phyloP scores from a whole-genome alignment of 2,797 vertebrate species.

The Tragelaphus eurycerus region DNA sequence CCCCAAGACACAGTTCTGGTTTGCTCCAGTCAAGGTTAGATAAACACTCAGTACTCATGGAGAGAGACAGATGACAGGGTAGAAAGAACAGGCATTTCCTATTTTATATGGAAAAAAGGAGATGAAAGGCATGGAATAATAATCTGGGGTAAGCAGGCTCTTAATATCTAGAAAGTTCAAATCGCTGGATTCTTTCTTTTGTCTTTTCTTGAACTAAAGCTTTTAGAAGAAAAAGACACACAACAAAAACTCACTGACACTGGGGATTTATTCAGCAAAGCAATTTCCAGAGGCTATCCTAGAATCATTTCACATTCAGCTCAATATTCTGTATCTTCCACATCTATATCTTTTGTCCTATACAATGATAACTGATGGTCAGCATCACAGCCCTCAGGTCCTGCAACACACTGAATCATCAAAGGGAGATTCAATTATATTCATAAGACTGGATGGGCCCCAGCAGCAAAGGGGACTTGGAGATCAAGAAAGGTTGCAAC shows the following conservation, averaged over 20 bases:
- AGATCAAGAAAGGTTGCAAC: background rate
- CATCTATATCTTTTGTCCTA: slow-evolving; percentile 69
- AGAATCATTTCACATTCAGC: slow-evolving; percentile 62
- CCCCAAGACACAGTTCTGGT: background rate
- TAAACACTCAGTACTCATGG: background rate
- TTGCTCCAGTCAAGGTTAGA: background rate
- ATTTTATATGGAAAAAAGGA: background rate
- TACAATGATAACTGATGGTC: slow-evolving; percentile 69
- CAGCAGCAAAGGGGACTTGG: slow-evolving; percentile 14
- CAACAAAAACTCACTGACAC: slow-evolving; percentile 60
- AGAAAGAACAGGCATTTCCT: background rate
- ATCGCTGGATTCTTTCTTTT: background rate
- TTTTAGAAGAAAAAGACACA: slow-evolving; percentile 39
- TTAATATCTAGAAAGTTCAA: slow-evolving; percentile 30
- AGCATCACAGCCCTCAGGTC: slow-evolving; percentile 57
- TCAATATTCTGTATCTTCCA: slow-evolving; percentile 66
- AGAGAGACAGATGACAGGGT: background rate
- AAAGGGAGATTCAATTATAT: slow-evolving; percentile 64
- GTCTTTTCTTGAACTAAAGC: slow-evolving; percentile 42
- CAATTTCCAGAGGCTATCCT: slow-evolving; percentile 66
- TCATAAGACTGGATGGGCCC: slow-evolving; percentile 33
- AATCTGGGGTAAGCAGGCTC: background rate
- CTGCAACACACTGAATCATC: slow-evolving; percentile 62
- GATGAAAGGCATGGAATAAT: background rate
- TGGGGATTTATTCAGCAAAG: slow-evolving; percentile 61